A percentile compares a stretch with the other conserved stretches of the same genome.
These are phyloP conservation scores for Muscicapa comitata DNA, from an alignment of 2,797 vertebrate genomes.

Conservation along the genomic window DNA sequence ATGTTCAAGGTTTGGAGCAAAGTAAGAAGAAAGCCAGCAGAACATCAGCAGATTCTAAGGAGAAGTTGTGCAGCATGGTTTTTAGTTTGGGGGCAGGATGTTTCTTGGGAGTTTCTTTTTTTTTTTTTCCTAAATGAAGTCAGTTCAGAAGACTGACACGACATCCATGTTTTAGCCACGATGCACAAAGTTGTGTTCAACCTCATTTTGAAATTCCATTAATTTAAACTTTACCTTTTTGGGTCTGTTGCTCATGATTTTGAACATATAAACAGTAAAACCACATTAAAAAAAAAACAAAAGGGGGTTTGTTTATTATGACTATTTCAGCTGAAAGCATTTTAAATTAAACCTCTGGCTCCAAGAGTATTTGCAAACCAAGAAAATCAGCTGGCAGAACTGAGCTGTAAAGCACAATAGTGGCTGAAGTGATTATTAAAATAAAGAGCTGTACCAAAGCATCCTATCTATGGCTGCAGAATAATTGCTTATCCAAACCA, in stretches of 20 bases:
- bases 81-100: neutral
- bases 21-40: neutral
- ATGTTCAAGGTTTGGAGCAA: neutral
- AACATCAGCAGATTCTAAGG: neutral
- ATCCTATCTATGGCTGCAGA: neutral
- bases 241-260: neutral
- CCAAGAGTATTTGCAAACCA: neutral
- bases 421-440: neutral
- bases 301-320: neutral
- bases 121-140: neutral
- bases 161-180: neutral
- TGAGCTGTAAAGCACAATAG: neutral
- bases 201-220: neutral
- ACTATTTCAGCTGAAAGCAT: neutral
- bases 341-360: neutral
- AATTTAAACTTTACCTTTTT: neutral
- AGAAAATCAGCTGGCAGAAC: neutral
- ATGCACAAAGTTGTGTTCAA: neutral
- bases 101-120: neutral
- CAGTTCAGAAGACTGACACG: neutral
- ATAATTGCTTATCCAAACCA: neutral
- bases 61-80: fast-evolving
- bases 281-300: neutral
- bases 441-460: neutral
- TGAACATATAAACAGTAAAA: neutral